Percentiles rank a stretch among this genome's conserved stretches.
These are phyloP conservation scores for Pseudococcus longispinus DNA, from an alignment of 2,888 invertebrate genomes.

Conservation along the genomic window DNA sequence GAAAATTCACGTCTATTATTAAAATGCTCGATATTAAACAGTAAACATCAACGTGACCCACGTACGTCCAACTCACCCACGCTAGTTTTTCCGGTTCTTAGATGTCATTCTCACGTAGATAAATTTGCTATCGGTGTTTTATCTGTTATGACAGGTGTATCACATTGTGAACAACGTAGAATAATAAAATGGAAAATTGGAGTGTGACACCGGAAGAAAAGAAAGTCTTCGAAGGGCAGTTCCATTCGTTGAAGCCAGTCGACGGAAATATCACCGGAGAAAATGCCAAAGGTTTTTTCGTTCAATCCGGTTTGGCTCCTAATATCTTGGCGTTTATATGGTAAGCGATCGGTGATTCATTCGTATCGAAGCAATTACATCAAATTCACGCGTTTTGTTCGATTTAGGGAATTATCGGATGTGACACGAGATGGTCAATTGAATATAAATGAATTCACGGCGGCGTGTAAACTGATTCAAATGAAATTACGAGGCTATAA, in stretches of 20 bases:
- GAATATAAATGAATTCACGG: constrained; percentile 95
- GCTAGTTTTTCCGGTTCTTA: background rate
- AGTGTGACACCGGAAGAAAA: constrained; percentile 85
- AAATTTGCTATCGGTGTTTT: background rate
- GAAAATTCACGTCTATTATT: background rate
- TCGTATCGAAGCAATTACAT: background rate
- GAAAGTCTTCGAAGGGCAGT: constrained; percentile 88
- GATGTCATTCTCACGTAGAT: background rate
- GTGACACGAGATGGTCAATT: constrained; percentile 96
- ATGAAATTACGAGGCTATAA: constrained; percentile 91
- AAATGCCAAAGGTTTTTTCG: constrained; percentile 91
- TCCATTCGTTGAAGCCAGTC: constrained; percentile 82
- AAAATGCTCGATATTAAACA: background rate
- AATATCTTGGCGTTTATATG: constrained; percentile 92
- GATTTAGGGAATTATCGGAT: constrained; percentile 83
- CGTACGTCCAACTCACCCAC: background rate
- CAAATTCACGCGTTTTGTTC: background rate
- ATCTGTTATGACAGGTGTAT: background rate
- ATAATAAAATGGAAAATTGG: constrained; percentile 76
- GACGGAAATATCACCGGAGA: constrained; percentile 89
- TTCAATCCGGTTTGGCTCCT: constrained; percentile 91
- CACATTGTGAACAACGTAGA: background rate
- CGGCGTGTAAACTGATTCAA: constrained; percentile 96
- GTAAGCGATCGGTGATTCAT: constrained; percentile 66
- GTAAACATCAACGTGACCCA: background rate